Base-by-base conservation (phyloP, 2,888 invertebrate species). In the Resseliella maxima region DNA sequence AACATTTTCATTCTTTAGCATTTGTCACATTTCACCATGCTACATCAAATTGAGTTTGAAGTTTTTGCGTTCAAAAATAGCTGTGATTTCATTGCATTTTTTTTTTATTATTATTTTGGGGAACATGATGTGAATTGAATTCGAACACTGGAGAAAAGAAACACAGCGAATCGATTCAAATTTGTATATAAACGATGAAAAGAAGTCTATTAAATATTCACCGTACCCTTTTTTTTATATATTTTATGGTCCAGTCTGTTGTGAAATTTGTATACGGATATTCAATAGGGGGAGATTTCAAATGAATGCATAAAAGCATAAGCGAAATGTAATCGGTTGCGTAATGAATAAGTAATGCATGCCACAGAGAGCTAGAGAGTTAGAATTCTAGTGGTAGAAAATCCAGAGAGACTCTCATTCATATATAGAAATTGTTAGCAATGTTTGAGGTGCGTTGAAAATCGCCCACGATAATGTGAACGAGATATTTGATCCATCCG, bases 281-380 rank as follows among this genome's bases (percentile, higher is more conserved):
- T 15, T 15, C 2, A 27, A 72, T 12, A 8, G 72, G 38, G 38
- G 83, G 83, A 38, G 38, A 21, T 83, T 50, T 50, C 36, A 3
- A 83, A n/a, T n/a, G 21, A 38, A 38, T 72, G 27, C 59, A 59
- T 59, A 36, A 36, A 35, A 36, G 38, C 36, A 83, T 83, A 83
- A 83, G 38, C 38, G 38, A 38, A 83, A 83, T 83, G 83, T 83
- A 83, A 83, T 83, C 83, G 83, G 83, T 83, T 83, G 38, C 83
- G 38, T 38, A 83, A 83, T 83, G 83, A 83, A 83, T 83, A 83
- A 83, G 83, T 83, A 83, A 83, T 83, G 83, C 83, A 31, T 31
- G 72, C 72, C 72, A 18, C 72, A 72, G 72, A 72, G 38, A 83
- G 83, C 38, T 6, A 83, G n/a, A 5, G 15, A 38, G n/a, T n/a